These are phyloP conservation scores for Drosophila tripunctata DNA, from an alignment of 2,888 invertebrate genomes.

Conservation along the genomic window DNA sequence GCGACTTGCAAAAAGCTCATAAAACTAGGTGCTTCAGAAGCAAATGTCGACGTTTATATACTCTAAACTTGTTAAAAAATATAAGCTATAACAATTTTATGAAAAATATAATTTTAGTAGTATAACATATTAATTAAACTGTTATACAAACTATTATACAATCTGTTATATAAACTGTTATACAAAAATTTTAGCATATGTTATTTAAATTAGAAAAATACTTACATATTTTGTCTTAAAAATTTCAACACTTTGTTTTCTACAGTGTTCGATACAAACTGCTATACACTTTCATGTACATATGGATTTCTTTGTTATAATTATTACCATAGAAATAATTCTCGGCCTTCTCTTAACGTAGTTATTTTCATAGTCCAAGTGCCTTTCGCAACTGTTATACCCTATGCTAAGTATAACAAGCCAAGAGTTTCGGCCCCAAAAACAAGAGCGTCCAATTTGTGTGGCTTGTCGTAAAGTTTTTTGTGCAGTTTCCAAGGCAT, in stretches of 20 bases:
- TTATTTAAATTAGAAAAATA: no score
- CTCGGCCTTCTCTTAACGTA: background rate
- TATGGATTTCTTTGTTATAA: background rate
- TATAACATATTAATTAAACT: background rate
- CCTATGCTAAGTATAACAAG: background rate
- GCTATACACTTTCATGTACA: background rate
- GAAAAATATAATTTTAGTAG: no score
- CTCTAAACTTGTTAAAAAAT: background rate
- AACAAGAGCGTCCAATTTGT: conserved; percentile 72
- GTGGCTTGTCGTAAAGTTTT: conserved; percentile 78
- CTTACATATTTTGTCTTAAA: no score
- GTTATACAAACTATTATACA: background rate
- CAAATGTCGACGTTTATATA: conserved; percentile 10
- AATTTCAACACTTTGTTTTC: no score
- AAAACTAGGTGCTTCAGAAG: conserved; percentile 39
- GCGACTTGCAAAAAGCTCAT: conserved; percentile 52
- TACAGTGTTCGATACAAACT: no score
- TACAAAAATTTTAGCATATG: no score
- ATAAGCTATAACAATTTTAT: no score
- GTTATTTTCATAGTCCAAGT: background rate
- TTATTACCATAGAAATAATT: no score
- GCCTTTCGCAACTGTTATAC: conserved; percentile 4
- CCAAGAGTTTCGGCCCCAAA: conserved; percentile 29
- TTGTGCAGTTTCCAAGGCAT: conserved; percentile 40
- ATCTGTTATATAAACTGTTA: background rate